Percentiles rank a stretch among this genome's conserved stretches.
Conservation (phyloP, 2,113 vertebrate genomes). For the Microcebus murinus region DNA sequence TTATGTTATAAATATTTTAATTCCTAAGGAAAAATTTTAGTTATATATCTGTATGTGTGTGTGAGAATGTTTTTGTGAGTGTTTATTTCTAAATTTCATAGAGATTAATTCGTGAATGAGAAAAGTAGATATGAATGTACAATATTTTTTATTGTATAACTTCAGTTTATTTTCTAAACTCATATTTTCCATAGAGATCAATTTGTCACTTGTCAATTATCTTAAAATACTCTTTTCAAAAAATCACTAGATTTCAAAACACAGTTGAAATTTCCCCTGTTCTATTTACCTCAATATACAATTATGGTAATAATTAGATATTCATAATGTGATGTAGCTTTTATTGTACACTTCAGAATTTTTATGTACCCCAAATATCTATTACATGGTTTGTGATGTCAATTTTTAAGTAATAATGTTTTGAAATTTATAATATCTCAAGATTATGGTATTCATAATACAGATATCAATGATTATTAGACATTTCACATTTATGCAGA, state of each 20-base stretch:
- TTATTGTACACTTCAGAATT: neutral
- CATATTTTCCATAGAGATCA: neutral
- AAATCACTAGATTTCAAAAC: neutral
- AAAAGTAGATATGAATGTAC: neutral
- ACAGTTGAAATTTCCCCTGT: neutral
- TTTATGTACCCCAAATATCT: neutral
- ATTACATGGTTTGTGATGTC: neutral
- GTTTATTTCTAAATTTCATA: neutral
- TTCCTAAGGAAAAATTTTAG: neutral
- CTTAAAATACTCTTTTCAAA: neutral
- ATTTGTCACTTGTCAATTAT: neutral
- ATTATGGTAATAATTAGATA: neutral
- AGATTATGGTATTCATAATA: neutral
- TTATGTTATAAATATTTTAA: neutral
- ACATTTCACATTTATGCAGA: fast-evolving
- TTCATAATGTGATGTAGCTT: neutral
- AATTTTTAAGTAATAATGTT: neutral
- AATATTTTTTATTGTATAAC: neutral
- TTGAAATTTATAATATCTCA: neutral
- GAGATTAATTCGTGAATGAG: neutral
- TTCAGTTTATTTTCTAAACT: neutral
- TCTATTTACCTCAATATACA: neutral
- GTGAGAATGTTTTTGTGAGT: neutral
- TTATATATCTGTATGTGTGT: neutral
- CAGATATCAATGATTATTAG: neutral